Evolutionary conservation across 2,888 invertebrate genomes (phyloP).

Genomic region (Thecophora atra): DNA sequence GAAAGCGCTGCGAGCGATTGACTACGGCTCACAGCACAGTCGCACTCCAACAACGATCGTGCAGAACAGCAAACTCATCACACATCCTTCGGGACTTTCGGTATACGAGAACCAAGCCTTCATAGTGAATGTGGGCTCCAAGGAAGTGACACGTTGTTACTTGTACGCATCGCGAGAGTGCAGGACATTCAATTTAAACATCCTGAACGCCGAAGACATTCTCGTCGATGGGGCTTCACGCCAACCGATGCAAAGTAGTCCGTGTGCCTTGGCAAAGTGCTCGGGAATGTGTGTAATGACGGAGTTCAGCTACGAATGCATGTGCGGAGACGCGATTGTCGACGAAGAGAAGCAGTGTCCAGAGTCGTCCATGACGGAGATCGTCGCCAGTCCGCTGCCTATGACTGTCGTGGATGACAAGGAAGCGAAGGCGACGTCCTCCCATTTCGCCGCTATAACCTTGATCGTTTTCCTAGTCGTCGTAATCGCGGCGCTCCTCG

Average conservation of each 20-base stretch:
- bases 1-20: constrained; percentile 68
- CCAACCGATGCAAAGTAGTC: constrained; percentile 68
- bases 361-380: constrained; percentile 49
- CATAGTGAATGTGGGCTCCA: constrained; percentile 71
- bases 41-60: constrained; percentile 65
- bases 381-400: constrained; percentile 41
- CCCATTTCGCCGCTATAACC: constrained; percentile 41
- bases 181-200: constrained; percentile 65
- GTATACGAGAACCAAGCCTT: constrained; percentile 82
- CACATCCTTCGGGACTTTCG: constrained; percentile 73
- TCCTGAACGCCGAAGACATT: constrained; percentile 68
- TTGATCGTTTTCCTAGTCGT: constrained; percentile 43
- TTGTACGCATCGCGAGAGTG: constrained; percentile 69
- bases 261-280: constrained; percentile 69
- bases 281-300: constrained; percentile 72
- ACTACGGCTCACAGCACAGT: constrained; percentile 66
- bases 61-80: constrained; percentile 65
- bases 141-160: constrained; percentile 71
- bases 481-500: constrained; percentile 46
- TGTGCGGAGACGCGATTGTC: constrained; percentile 68
- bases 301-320: constrained; percentile 67
- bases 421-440: constrained; percentile 21
- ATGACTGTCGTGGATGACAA: constrained; percentile 10
- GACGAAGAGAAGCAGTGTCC: constrained; percentile 60
- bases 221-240: constrained; percentile 69